Evolutionary conservation across 2,113 vertebrate species (phyloP).

Genomic region (Chloroceryle aenea): DNA sequence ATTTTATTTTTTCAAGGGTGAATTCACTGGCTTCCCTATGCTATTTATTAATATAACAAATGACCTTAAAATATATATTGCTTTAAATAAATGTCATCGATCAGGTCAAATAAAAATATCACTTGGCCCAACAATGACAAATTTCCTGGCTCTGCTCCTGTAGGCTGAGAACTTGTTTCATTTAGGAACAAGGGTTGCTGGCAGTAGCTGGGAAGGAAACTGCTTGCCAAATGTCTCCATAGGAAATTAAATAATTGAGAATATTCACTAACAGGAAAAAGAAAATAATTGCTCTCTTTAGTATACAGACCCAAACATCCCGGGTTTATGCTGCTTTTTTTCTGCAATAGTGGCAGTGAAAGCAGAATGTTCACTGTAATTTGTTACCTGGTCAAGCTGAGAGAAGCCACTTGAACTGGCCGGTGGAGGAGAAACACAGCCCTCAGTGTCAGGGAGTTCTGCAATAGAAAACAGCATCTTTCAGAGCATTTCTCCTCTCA

Average conservation of each 20-base stretch:
- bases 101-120: constrained; percentile 22
- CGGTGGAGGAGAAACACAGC: background rate
- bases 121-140: background rate
- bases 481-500: background rate
- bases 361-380: background rate
- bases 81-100: constrained; percentile 32
- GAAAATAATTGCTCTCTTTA: background rate
- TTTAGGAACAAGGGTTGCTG: constrained; percentile 35
- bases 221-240: constrained; percentile 34
- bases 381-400: background rate
- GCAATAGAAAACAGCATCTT: background rate
- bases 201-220: constrained; percentile 19
- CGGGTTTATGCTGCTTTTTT: background rate
- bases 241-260: constrained; percentile 55
- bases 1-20: background rate
- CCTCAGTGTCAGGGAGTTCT: background rate
- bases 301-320: background rate
- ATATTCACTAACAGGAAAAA: constrained; percentile 9
- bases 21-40: background rate
- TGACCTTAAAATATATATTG: background rate
- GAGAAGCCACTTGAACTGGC: background rate
- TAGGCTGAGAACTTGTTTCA: constrained; percentile 9
- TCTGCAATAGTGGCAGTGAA: background rate
- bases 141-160: constrained; percentile 9
- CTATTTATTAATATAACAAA: background rate